A percentile compares a stretch with the other conserved stretches of the same genome.
phyloP scores from a whole-genome alignment of 1,140 invertebrate genomes.

The Cydia fagiglandana region DNA sequence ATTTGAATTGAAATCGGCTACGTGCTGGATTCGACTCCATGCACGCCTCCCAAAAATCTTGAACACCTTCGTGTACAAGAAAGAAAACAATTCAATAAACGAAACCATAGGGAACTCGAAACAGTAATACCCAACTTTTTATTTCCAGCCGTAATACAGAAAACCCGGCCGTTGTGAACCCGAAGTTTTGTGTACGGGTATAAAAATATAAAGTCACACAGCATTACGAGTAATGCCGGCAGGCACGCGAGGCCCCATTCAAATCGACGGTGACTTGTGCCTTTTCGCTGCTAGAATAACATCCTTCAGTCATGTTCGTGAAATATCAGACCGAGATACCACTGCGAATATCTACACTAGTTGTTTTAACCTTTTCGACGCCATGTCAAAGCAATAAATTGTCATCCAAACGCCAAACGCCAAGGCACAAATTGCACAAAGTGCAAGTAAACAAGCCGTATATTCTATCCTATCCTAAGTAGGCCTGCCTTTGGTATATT shows the following conservation, averaged over 20 bases:
- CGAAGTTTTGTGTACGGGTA: constrained; percentile 43
- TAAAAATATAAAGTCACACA: constrained; percentile 42
- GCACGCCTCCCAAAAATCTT: too few relatives aligned
- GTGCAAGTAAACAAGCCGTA: too few relatives aligned
- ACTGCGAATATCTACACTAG: background rate
- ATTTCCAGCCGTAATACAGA: constrained; percentile 51
- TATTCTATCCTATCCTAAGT: too few relatives aligned
- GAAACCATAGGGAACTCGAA: constrained; percentile 3
- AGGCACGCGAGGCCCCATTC: constrained; percentile 70
- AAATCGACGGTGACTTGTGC: constrained; percentile 64
- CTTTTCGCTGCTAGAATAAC: constrained; percentile 44
- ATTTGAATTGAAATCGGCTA: too few relatives aligned
- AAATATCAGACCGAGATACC: background rate
- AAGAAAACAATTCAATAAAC: constrained; percentile 33
- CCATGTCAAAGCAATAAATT: too few relatives aligned
- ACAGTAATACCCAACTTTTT: constrained; percentile 50
- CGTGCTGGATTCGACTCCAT: too few relatives aligned
- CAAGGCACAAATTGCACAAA: too few relatives aligned
- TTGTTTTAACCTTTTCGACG: too few relatives aligned
- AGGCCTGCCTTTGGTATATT: too few relatives aligned
- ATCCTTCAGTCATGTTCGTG: background rate
- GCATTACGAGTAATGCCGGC: constrained; percentile 54
- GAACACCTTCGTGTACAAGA: constrained; percentile 80
- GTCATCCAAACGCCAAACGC: too few relatives aligned
- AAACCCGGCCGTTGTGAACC: constrained; percentile 49